Evolutionary conservation across 1,140 invertebrate genomes (phyloP), one percentile per base, ranked within the genome.

Genomic region (Pygmarrhopalites habei): DNA sequence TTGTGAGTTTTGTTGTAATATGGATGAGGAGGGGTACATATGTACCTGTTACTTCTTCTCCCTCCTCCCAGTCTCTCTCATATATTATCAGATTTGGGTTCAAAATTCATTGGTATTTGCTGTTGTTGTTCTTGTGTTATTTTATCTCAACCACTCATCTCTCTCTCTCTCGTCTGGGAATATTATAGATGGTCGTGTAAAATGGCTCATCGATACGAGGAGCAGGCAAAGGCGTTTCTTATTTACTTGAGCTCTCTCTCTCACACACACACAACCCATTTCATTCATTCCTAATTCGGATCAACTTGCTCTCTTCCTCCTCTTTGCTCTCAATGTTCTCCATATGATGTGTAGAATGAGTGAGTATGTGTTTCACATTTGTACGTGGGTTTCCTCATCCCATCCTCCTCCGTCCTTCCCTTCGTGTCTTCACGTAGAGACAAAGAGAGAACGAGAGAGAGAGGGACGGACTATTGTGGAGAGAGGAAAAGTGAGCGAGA

Each of bases 221-320:
- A 62, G 43, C 28, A 35, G 29, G 30, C 5, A 15, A 47, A 62
- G 61, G 61, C 61, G 61, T 62, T 62, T 30, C 52, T 62, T 62
- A 62, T 62, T 62, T 62, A 62, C 52, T 55, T 62, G 61, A 29
- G 30, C 46, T 51, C 52, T 29, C 23, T 46, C 29, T 19, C 51
- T n/a, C n/a, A n/a, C n/a, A n/a, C n/a, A n/a, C n/a, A n/a, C n/a
- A n/a, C n/a, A n/a, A n/a, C n/a, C n/a, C n/a, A n/a, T 32, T 28
- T 25, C 32, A 46, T 56, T 57, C 52, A 56, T 62, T 56, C 61
- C 61, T 62, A 62, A 62, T 62, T 62, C 61, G 61, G 61, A 62
- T 35, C 32, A 35, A 7, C 32, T 35, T 35, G 32, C 32, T 35
- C 51, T 14, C 28, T 30, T 25, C 17, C 7, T 30, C 29, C 25